Percentiles rank a stretch among this genome's conserved stretches.
phyloP scores from a whole-genome alignment of 1,140 invertebrate genomes.

The Meloidogyne floridensis region DNA sequence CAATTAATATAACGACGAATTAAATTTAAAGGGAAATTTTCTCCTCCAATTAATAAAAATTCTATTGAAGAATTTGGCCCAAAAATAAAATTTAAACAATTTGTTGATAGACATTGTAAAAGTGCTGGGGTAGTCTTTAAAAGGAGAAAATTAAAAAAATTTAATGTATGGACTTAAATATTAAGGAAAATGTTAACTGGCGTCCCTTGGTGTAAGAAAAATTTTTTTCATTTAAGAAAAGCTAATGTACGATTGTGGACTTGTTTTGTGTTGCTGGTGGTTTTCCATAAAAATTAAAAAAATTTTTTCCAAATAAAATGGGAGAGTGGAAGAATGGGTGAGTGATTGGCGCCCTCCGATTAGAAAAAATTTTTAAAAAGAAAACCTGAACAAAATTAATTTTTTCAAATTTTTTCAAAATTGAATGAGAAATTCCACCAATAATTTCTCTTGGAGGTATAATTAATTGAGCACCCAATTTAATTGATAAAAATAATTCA shows the following conservation, averaged over 20 bases:
- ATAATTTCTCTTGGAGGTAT: constrained; percentile 20
- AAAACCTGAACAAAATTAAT: constrained; percentile 21
- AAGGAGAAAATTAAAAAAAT: background rate
- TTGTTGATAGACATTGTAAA: constrained; percentile 24
- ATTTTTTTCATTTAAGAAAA: no score
- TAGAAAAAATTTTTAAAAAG: background rate
- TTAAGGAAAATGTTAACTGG: no score
- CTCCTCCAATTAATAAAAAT: constrained; percentile 27
- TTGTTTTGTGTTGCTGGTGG: no score
- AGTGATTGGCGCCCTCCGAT: no score
- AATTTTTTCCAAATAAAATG: no score
- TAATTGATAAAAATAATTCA: constrained; percentile 27
- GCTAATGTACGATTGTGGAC: no score
- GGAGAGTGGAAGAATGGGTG: no score
- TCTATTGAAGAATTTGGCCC: constrained; percentile 23
- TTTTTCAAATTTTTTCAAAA: constrained; percentile 10
- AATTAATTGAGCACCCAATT: constrained; percentile 15
- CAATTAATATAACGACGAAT: background rate
- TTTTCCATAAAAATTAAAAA: no score
- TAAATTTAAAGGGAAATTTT: constrained; percentile 33
- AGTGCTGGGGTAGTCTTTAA: constrained; percentile 29
- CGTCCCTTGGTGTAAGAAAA: no score
- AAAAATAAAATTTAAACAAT: constrained; percentile 16
- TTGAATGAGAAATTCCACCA: background rate
- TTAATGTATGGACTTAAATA: no score